phyloP scores from a whole-genome alignment of 2,113 vertebrate species.

The Poeciliopsis turrubarensis region DNA sequence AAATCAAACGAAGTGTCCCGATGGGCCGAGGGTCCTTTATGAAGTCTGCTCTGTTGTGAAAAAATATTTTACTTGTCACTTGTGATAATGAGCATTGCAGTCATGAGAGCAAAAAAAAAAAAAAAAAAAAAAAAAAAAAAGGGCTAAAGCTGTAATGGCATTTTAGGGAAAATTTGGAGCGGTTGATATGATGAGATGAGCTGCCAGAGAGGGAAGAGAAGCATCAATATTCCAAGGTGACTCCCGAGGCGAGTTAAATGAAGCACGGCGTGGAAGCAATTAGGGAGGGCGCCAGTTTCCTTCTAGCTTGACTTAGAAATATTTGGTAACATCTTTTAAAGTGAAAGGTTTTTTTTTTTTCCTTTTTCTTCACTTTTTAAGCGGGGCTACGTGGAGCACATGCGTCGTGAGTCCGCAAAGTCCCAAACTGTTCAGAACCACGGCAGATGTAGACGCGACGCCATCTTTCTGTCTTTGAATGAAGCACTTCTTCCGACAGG shows the following conservation, averaged over 20 bases:
- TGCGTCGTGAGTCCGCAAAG: neutral
- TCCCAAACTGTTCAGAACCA: neutral
- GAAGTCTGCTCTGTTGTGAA: neutral
- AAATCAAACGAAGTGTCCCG: neutral
- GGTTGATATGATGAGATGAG: slow-evolving; percentile 16
- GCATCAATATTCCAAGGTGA: slow-evolving; percentile 40
- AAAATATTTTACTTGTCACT: neutral
- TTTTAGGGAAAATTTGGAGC: slow-evolving; percentile 15
- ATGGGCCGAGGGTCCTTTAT: neutral
- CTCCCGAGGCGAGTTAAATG: slow-evolving; percentile 12
- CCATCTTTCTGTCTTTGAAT: neutral
- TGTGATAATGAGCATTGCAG: slow-evolving; percentile 15
- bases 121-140: neutral
- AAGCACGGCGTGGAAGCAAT: neutral
- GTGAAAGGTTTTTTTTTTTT: too few species aligned
- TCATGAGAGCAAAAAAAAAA: slow-evolving; percentile 2
- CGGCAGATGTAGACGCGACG: neutral
- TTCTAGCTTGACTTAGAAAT: neutral
- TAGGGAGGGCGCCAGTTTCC: slow-evolving; percentile 3
- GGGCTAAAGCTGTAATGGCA: slow-evolving; percentile 10
- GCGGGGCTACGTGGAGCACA: neutral
- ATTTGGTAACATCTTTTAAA: neutral
- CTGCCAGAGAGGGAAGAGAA: slow-evolving; percentile 26
- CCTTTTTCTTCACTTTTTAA: neutral
- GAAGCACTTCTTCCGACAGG: neutral